These are phyloP conservation scores for Ophthalmolycus amberensis DNA, from an alignment of 2,113 vertebrate genomes.

Conservation along the genomic window DNA sequence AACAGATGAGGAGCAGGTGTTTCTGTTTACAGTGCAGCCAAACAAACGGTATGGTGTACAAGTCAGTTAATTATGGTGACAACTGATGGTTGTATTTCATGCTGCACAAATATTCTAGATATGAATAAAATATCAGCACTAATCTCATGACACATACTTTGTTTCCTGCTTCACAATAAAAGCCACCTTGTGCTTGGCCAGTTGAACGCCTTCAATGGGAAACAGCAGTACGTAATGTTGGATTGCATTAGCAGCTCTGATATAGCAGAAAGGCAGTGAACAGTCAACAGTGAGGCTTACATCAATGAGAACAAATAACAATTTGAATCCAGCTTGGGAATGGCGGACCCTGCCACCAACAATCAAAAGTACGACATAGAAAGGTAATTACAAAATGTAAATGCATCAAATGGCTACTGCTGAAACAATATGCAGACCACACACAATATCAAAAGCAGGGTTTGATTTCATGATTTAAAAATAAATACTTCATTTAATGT, in stretches of 20 bases:
- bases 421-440: background rate
- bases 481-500: background rate
- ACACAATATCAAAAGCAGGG: background rate
- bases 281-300: background rate
- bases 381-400: background rate
- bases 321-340: background rate
- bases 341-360: background rate
- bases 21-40: background rate
- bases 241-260: conserved; percentile 2
- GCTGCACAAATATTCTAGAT: background rate
- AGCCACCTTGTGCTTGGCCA: background rate
- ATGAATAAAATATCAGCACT: no score
- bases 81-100: background rate
- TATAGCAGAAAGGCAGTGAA: background rate
- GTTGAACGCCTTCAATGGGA: background rate
- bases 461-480: background rate
- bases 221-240: background rate
- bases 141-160: background rate
- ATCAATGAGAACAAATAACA: background rate
- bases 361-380: background rate
- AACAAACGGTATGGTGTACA: background rate
- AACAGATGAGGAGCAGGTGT: background rate
- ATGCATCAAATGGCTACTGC: background rate
- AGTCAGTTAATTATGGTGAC: background rate
- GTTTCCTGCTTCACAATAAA: conserved; percentile 1